These are phyloP conservation scores for Triplophysa dalaica DNA, from an alignment of 2,113 vertebrate genomes.

Conservation along the genomic window DNA sequence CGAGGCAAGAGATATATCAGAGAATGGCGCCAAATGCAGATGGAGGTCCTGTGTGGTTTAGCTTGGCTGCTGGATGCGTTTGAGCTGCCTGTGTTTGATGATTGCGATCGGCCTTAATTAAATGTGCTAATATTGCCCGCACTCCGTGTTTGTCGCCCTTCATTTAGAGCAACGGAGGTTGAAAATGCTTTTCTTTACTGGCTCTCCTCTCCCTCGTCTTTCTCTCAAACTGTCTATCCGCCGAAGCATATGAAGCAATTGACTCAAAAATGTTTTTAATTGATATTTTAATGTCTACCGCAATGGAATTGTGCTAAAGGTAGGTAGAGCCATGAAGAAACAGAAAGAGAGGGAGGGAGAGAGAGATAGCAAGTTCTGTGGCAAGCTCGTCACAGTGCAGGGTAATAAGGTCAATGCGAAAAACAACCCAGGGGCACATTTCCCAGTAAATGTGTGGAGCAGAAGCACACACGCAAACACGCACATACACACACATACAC, in stretches of 20 bases:
- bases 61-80: conserved; percentile 45
- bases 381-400: conserved; percentile 80
- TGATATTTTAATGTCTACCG: background rate
- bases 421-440: conserved; percentile 88
- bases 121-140: conserved; percentile 60
- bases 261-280: background rate
- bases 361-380: conserved; percentile 68
- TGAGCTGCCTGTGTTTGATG: conserved; percentile 53
- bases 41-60: conserved; percentile 40
- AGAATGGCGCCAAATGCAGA: conserved; percentile 54
- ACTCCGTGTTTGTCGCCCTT: conserved; percentile 48
- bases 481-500: conserved; percentile 46
- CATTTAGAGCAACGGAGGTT: conserved; percentile 45
- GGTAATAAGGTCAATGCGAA: conserved; percentile 96
- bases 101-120: conserved; percentile 62
- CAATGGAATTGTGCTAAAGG: background rate
- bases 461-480: conserved; percentile 50
- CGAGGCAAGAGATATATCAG: conserved; percentile 59
- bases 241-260: background rate
- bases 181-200: background rate
- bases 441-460: conserved; percentile 86
- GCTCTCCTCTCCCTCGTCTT: background rate
- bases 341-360: conserved; percentile 7
- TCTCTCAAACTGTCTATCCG: background rate
- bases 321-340: background rate